A percentile compares a stretch with the other conserved stretches of the same genome.
phyloP scores from a whole-genome alignment of 2,888 invertebrate genomes.

The Agrochola lota region DNA sequence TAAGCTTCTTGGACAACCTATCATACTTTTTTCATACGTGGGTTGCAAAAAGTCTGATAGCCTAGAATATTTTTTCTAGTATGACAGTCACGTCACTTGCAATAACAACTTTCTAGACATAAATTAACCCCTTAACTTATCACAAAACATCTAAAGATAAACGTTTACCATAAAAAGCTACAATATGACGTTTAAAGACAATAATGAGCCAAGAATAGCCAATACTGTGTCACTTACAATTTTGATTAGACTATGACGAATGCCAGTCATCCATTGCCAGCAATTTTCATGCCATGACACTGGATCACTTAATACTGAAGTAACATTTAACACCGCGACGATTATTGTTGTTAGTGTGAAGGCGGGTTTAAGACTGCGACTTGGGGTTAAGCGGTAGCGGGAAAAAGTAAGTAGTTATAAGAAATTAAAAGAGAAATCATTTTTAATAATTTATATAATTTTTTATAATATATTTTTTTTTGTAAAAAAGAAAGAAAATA shows the following conservation, averaged over 20 bases:
- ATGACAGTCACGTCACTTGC: background rate
- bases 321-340: slow-evolving; percentile 38
- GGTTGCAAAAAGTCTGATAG: background rate
- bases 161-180: slow-evolving; percentile 13
- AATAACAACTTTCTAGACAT: background rate
- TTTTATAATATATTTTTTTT: too few species aligned
- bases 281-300: slow-evolving; percentile 52
- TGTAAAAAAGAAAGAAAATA: too few species aligned
- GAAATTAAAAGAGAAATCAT: background rate
- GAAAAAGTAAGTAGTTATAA: background rate
- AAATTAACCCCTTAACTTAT: background rate
- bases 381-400: slow-evolving; percentile 20
- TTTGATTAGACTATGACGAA: slow-evolving; percentile 52
- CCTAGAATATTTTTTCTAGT: background rate
- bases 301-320: slow-evolving; percentile 56
- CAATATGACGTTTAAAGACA: background rate
- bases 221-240: slow-evolving; percentile 48
- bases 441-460: too few species aligned
- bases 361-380: slow-evolving; percentile 23
- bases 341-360: slow-evolving; percentile 53
- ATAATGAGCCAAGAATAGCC: slow-evolving; percentile 38
- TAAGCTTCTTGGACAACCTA: background rate
- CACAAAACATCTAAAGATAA: slow-evolving; percentile 4
- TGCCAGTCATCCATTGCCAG: slow-evolving; percentile 42
- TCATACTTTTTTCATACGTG: background rate